phyloP scores from a whole-genome alignment of 2,888 invertebrate genomes.

The Leptinotarsa haldemani region DNA sequence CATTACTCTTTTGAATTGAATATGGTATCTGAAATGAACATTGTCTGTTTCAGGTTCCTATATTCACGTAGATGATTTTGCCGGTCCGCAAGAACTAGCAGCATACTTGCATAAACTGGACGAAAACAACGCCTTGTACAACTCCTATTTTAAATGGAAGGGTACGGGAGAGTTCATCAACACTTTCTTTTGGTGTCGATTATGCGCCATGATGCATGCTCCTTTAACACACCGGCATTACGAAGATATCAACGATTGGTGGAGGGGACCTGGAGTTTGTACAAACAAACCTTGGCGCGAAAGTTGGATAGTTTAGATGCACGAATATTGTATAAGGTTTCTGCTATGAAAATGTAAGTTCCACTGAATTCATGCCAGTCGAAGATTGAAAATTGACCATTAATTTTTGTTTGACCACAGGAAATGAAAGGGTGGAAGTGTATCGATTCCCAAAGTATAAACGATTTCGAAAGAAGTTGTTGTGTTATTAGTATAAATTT shows the following conservation, averaged over 20 bases:
- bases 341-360: no score
- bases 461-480: no score
- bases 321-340: neutral
- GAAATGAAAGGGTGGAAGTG: no score
- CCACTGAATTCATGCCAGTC: no score
- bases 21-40: neutral
- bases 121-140: slow-evolving; percentile 88
- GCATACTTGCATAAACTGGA: slow-evolving; percentile 87
- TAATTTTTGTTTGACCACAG: no score
- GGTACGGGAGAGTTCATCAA: slow-evolving; percentile 96
- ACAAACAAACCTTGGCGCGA: slow-evolving; percentile 77
- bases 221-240: slow-evolving; percentile 71
- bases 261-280: slow-evolving; percentile 86
- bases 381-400: no score
- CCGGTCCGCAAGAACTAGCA: slow-evolving; percentile 87
- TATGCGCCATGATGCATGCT: slow-evolving; percentile 88
- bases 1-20: no score
- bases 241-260: slow-evolving; percentile 91
- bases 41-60: slow-evolving; percentile 73
- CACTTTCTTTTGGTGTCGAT: slow-evolving; percentile 93
- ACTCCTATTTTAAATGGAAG: slow-evolving; percentile 92
- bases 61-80: slow-evolving; percentile 96
- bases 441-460: no score
- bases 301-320: slow-evolving; percentile 53
- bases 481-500: no score